Conservation (phyloP, 2,113 vertebrate species). For the Epinephelus moara region DNA sequence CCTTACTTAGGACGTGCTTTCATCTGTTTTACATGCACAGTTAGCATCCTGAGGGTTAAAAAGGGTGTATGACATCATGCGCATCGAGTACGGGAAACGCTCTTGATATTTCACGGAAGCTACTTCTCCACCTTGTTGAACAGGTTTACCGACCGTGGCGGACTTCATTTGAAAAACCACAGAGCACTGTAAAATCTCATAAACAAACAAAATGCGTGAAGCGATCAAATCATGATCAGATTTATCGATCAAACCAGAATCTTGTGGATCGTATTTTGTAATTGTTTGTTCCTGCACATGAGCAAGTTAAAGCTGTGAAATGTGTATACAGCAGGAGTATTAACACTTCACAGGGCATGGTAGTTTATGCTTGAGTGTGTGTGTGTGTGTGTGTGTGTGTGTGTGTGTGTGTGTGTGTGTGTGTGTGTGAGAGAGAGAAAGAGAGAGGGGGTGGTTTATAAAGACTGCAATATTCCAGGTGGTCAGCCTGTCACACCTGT, state of each 20-base stretch:
- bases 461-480: constrained; percentile 42
- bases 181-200: neutral
- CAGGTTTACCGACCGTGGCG: constrained; percentile 35
- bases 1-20: neutral
- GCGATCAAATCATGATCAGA: neutral
- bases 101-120: constrained; percentile 30
- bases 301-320: neutral
- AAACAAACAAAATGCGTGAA: neutral
- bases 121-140: constrained; percentile 5
- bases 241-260: neutral
- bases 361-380: neutral
- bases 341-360: neutral
- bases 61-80: neutral
- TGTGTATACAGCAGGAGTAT: neutral
- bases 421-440: neutral
- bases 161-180: neutral
- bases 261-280: neutral
- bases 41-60: constrained; percentile 23
- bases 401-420: constrained; percentile 20
- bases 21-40: neutral
- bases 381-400: constrained; percentile 13
- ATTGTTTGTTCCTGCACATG: constrained; percentile 1
- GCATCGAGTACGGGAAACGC: constrained; percentile 22
- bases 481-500: constrained; percentile 20
- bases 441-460: constrained; percentile 13